phyloP scores from a whole-genome alignment of 1,140 invertebrate genomes.

The Leptinotarsa defecta region DNA sequence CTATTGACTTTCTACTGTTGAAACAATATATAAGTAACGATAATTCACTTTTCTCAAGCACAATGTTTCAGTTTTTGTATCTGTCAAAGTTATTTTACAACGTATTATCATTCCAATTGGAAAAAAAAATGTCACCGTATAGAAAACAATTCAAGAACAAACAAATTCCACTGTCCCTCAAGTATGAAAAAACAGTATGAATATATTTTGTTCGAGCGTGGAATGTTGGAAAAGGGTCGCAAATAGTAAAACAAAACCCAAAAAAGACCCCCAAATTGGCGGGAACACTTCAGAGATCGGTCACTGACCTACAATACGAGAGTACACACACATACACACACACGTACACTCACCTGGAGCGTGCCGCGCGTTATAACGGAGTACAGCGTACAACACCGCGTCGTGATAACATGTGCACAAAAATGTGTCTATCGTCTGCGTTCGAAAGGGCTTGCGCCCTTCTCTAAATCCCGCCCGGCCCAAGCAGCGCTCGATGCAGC shows the following conservation, averaged over 20 bases:
- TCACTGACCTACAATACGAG: slow-evolving; percentile 43
- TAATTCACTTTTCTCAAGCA: too few relatives aligned
- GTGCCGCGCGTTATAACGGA: slow-evolving; percentile 33
- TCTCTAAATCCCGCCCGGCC: slow-evolving; percentile 35
- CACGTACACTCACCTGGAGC: slow-evolving; percentile 43
- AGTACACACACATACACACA: slow-evolving; percentile 32
- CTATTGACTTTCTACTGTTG: too few relatives aligned
- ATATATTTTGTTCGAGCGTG: too few relatives aligned
- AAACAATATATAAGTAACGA: too few relatives aligned
- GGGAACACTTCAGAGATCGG: slow-evolving; percentile 18
- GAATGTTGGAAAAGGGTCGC: too few relatives aligned
- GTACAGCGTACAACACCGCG: slow-evolving; percentile 36
- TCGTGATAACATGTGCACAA: slow-evolving; percentile 45
- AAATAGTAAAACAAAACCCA: background rate
- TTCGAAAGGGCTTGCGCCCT: slow-evolving; percentile 33
- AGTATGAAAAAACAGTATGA: too few relatives aligned
- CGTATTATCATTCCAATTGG: too few relatives aligned
- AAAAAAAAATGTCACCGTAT: too few relatives aligned
- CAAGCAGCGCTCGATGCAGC: slow-evolving; percentile 46
- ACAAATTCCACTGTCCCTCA: too few relatives aligned
- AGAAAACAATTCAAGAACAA: too few relatives aligned
- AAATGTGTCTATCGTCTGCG: slow-evolving; percentile 37
- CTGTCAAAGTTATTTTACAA: too few relatives aligned
- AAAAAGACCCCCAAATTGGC: background rate
- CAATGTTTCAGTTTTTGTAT: too few relatives aligned